phyloP scores from a whole-genome alignment of 2,797 vertebrate genomes.

The Novumbra hubbsi region DNA sequence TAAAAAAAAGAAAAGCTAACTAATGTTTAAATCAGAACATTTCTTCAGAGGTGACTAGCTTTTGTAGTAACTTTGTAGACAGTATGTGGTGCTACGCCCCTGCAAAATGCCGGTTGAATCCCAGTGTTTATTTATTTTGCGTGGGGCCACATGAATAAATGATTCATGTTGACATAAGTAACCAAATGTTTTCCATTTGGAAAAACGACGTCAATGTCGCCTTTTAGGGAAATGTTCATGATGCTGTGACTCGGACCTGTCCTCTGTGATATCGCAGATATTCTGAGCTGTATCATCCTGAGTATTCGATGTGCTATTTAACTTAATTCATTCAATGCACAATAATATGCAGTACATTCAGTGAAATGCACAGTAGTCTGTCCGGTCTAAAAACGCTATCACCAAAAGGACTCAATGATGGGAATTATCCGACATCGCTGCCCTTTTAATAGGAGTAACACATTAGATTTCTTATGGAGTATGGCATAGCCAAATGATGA shows the following conservation, averaged over 20 bases:
- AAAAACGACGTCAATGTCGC: background rate
- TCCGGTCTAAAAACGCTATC: conserved; percentile 46
- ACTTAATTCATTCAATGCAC: conserved; percentile 38
- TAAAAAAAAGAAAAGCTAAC: too few species aligned
- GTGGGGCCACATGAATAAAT: background rate
- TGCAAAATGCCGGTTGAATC: background rate
- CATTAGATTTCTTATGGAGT: background rate
- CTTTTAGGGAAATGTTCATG: background rate
- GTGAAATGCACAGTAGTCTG: conserved; percentile 42
- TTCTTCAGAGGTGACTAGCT: background rate
- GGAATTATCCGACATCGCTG: too few species aligned
- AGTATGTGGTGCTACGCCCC: background rate
- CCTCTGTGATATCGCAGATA: background rate
- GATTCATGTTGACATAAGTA: background rate
- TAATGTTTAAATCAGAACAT: background rate
- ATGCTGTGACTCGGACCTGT: background rate
- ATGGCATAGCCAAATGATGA: too few species aligned
- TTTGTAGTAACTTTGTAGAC: background rate
- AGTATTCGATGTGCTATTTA: conserved; percentile 4
- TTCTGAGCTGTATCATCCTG: background rate
- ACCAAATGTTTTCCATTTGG: background rate
- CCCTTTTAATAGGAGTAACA: too few species aligned
- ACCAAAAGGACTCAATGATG: conserved; percentile 43
- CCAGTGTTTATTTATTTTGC: background rate
- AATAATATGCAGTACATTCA: conserved; percentile 48